These are phyloP conservation scores for Taphrorychus bicolor DNA, from an alignment of 2,888 invertebrate species.

Conservation along the genomic window DNA sequence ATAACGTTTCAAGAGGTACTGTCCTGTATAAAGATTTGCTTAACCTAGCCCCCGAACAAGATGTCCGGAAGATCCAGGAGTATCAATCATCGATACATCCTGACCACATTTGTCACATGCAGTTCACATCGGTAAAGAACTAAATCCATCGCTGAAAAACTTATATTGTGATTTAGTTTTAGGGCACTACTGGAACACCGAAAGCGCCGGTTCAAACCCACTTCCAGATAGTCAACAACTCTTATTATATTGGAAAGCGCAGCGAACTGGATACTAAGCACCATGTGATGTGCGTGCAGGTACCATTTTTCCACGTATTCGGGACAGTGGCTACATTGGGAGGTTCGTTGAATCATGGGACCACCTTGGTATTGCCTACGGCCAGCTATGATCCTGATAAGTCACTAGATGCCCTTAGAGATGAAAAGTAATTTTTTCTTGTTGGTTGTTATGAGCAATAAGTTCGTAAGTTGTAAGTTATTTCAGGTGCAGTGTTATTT, in stretches of 20 bases:
- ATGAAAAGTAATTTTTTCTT: constrained; percentile 69
- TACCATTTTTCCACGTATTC: constrained; percentile 85
- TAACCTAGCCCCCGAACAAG: constrained; percentile 49
- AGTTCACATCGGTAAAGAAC: constrained; percentile 75
- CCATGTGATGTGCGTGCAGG: constrained; percentile 68
- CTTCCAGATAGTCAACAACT: constrained; percentile 78
- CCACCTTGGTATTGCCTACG: constrained; percentile 68
- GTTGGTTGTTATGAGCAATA: too few species aligned
- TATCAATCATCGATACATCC: constrained; percentile 66
- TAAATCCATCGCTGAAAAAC: neutral
- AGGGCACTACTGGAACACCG: constrained; percentile 68
- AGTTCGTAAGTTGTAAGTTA: too few species aligned
- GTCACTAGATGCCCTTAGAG: constrained; percentile 68
- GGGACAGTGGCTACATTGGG: constrained; percentile 73
- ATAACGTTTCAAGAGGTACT: constrained; percentile 57
- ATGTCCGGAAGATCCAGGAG: constrained; percentile 52
- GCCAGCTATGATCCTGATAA: constrained; percentile 68
- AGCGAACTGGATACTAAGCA: constrained; percentile 60
- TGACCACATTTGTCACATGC: constrained; percentile 75
- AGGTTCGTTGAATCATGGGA: constrained; percentile 66
- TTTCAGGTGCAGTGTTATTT: constrained; percentile 72
- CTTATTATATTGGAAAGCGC: constrained; percentile 67
- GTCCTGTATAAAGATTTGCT: constrained; percentile 58
- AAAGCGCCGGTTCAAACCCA: constrained; percentile 80
- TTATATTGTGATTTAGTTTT: constrained; percentile 35